Evolutionary conservation across 2,888 invertebrate species (phyloP).

Genomic region (Pachliopta kotzebuea): DNA sequence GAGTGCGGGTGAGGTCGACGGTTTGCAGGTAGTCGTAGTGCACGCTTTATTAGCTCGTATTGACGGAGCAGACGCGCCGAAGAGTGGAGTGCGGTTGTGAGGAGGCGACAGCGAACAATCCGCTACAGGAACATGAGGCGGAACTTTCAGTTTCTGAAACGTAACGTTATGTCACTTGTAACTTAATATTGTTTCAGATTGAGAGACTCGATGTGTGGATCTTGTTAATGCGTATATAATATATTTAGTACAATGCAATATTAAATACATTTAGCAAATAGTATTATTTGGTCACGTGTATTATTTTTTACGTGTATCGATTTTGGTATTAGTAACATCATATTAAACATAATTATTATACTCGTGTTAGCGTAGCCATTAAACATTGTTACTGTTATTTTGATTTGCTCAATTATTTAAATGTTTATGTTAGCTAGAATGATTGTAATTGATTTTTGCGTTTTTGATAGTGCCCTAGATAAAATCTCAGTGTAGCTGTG

Average conservation of each 20-base stretch:
- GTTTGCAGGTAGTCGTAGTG: slow-evolving; percentile 43
- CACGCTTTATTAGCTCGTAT: slow-evolving; percentile 45
- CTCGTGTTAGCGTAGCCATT: slow-evolving; percentile 65
- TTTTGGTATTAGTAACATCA: slow-evolving; percentile 53
- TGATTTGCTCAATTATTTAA: slow-evolving; percentile 78
- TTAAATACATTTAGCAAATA: slow-evolving; percentile 52
- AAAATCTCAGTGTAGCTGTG: slow-evolving; percentile 38
- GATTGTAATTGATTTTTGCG: slow-evolving; percentile 33
- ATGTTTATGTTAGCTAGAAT: slow-evolving; percentile 71
- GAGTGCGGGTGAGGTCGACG: slow-evolving; percentile 25
- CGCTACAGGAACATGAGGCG: not conserved
- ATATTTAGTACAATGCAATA: slow-evolving; percentile 71
- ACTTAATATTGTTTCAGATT: not conserved
- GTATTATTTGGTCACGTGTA: slow-evolving; percentile 54
- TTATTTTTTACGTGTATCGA: slow-evolving; percentile 43
- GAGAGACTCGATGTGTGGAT: slow-evolving; percentile 56
- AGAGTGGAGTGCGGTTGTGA: slow-evolving; percentile 10
- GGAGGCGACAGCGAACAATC: not conserved
- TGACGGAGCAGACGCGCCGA: slow-evolving; percentile 5
- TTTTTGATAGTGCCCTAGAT: slow-evolving; percentile 25
- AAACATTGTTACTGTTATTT: slow-evolving; percentile 75
- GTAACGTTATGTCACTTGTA: not conserved
- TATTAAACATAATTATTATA: slow-evolving; percentile 57
- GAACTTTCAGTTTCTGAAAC: slow-evolving; percentile 3
- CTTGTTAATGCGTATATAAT: slow-evolving; percentile 55